A percentile compares a stretch with the other conserved stretches of the same genome.
Conservation (phyloP, 2,888 invertebrate genomes). For the Drosophila fungiperda region DNA sequence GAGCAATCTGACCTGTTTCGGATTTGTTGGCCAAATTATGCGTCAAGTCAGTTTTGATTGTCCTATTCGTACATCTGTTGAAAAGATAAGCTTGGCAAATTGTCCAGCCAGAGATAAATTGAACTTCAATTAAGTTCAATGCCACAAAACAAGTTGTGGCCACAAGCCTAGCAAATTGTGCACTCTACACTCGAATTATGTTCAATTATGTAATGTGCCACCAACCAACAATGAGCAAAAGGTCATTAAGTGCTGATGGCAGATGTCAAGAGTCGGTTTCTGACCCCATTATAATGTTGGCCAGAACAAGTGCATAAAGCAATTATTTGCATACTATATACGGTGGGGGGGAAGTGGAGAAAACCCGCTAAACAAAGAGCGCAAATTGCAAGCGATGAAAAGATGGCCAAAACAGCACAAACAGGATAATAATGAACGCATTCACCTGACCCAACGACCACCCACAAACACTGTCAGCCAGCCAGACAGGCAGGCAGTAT, state of each 20-base stretch:
- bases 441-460: constrained; percentile 29
- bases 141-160: neutral
- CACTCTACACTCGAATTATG: constrained; percentile 45
- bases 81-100: neutral
- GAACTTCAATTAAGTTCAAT: constrained; percentile 4
- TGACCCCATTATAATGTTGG: constrained; percentile 51
- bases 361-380: constrained; percentile 54
- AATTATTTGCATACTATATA: constrained; percentile 72
- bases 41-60: neutral
- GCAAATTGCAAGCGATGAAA: constrained; percentile 64
- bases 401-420: constrained; percentile 38
- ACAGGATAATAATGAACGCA: constrained; percentile 30
- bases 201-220: constrained; percentile 59
- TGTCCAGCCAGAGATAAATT: neutral
- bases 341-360: constrained; percentile 7
- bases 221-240: constrained; percentile 34
- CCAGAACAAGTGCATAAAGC: constrained; percentile 69
- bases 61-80: neutral
- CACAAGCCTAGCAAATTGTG: constrained; percentile 30
- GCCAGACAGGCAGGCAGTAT: constrained; percentile 5
- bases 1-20: neutral
- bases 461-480: neutral
- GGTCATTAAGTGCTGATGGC: constrained; percentile 65
- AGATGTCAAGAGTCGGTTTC: constrained; percentile 43
- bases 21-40: neutral